Evolutionary conservation across 2,888 invertebrate genomes (phyloP), one percentile per base, ranked within the genome.

Genomic region (Scaptomyza caliginosa): DNA sequence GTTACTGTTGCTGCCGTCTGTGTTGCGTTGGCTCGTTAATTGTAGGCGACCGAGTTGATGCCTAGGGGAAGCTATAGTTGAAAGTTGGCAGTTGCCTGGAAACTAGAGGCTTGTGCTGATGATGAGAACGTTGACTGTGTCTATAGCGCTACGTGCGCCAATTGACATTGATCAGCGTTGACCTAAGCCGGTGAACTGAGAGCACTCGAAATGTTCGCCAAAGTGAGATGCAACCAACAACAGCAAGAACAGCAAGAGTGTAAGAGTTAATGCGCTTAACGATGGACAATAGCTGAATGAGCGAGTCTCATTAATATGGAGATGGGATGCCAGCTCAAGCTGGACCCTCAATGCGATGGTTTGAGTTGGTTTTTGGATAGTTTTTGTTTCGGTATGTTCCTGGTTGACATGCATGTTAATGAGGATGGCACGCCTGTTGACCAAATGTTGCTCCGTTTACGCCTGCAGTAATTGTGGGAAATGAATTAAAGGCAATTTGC

Each of bases 401-500:
- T 16, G 49, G 49, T 46, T 56, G 76, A 62, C 57, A 62, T 79
- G 77, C 67, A 77, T 81, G 78, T 46, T 81, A 77, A 81, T 77
- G 74, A 81, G 74, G 36, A 28, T 24, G 52, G 60, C 56, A 64
- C 49, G 45, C 67, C 67, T 52, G 45, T 30, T 48, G 55, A n/a
- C 40, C 34, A 45, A 51, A 50, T 63, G 34, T 43, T 49, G 50
- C 42, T 19, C 50, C 46, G 38, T 16, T 60, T 66, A 50, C 36
- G 67, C 58, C 50, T 48, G 58, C 66, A 78, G 83, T 82, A 79
- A 79, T 79, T 79, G 79, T 79, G 79, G 79, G 73, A 79, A 79
- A 79, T 82, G 76, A 79, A 78, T 79, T 79, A 82, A 79, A 79
- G 78, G 83, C 78, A 78, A 78, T 78, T 78, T 78, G 83, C 45